Evolutionary conservation across 1,140 invertebrate genomes (phyloP).

Genomic region (Steinernema feltiae): DNA sequence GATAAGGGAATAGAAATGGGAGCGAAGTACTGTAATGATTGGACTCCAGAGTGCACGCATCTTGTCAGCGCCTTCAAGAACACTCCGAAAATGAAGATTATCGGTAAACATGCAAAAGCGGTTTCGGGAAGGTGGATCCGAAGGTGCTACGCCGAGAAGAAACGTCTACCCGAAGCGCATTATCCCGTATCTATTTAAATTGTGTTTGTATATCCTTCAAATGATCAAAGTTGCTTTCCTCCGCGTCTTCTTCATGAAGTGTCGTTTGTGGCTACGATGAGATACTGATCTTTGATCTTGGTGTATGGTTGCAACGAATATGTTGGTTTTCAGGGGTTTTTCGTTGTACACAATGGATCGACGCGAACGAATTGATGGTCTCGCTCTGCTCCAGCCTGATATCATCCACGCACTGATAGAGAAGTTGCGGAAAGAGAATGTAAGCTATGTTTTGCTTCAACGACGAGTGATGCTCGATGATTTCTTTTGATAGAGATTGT

Average conservation of each 20-base stretch:
- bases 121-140: not conserved
- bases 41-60: not conserved
- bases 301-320: too few relatives aligned
- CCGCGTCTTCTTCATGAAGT: not conserved
- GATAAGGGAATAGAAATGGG: not conserved
- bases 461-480: too few relatives aligned
- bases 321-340: too few relatives aligned
- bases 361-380: not conserved
- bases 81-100: not conserved
- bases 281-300: too few relatives aligned
- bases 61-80: constrained; percentile 10
- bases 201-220: not conserved
- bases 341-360: too few relatives aligned
- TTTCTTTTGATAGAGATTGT: too few relatives aligned
- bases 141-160: not conserved
- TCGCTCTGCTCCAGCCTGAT: not conserved
- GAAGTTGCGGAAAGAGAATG: not conserved
- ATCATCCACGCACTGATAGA: not conserved
- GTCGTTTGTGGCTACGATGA: too few relatives aligned
- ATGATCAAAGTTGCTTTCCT: not conserved
- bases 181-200: not conserved
- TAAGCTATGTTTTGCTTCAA: too few relatives aligned
- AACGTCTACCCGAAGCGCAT: not conserved
- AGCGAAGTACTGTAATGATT: constrained; percentile 2
- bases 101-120: not conserved